These are phyloP conservation scores for Columba livia DNA, from an alignment of 2,113 vertebrate species.

Conservation along the genomic window DNA sequence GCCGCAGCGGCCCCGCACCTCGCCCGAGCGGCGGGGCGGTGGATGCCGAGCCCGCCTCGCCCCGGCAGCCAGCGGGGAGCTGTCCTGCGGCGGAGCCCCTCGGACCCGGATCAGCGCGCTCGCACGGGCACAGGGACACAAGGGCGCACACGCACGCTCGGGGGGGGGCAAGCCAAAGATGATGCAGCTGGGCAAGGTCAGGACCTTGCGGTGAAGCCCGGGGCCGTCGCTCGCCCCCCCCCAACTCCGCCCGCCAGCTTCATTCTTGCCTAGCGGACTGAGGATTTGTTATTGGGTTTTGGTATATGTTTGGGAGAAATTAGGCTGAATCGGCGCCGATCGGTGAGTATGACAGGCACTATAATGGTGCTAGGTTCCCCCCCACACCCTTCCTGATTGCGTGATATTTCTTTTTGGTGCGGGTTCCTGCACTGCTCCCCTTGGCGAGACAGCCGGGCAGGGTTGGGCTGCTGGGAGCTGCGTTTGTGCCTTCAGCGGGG, in stretches of 20 bases:
- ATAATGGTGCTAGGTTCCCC: slow-evolving; percentile 44
- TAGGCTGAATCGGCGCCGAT: slow-evolving; percentile 67
- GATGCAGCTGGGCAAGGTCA: slow-evolving; percentile 73
- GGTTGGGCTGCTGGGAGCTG: not conserved
- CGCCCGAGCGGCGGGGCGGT: not conserved
- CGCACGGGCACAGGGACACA: not conserved
- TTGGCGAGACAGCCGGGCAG: not conserved
- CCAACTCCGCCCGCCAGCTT: not conserved
- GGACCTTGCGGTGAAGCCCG: slow-evolving; percentile 74
- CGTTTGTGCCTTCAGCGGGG: not conserved
- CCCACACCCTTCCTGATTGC: not conserved
- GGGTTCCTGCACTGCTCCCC: not conserved
- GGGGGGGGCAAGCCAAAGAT: slow-evolving; percentile 11
- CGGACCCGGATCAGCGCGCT: not conserved
- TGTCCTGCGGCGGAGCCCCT: slow-evolving; percentile 2
- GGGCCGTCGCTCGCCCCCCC: slow-evolving; percentile 9
- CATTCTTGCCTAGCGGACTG: slow-evolving; percentile 4
- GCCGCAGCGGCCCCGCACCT: not conserved
- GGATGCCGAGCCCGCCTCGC: slow-evolving; percentile 9
- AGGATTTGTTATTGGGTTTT: slow-evolving; percentile 62
- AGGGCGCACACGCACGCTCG: slow-evolving; percentile 5
- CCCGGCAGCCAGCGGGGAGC: not conserved
- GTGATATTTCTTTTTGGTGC: not conserved
- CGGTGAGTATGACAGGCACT: slow-evolving; percentile 70
- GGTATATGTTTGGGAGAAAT: slow-evolving; percentile 69